These are phyloP conservation scores for Sakesphorus luctuosus DNA, from an alignment of 2,113 vertebrate genomes.

Conservation along the genomic window DNA sequence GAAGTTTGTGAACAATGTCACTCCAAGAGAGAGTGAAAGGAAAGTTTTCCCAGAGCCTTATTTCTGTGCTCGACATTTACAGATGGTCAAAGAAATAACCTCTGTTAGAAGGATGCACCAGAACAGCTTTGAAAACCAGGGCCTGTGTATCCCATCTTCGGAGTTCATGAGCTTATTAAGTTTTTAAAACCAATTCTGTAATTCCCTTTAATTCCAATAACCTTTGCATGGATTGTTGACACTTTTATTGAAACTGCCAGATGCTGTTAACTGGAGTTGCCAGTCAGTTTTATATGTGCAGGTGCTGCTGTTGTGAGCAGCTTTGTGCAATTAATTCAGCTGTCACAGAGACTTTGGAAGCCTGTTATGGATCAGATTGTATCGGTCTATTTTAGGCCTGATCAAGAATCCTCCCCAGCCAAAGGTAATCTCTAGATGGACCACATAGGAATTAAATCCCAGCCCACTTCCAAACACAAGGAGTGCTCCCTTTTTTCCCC, in stretches of 20 bases:
- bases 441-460: not conserved
- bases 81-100: constrained; percentile 25
- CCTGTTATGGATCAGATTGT: not conserved
- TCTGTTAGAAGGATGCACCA: constrained; percentile 8
- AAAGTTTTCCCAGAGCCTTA: not conserved
- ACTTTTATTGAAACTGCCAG: constrained; percentile 49
- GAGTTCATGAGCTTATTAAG: constrained; percentile 31
- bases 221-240: constrained; percentile 46
- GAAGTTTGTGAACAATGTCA: not conserved
- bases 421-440: not conserved
- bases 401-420: not conserved
- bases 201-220: constrained; percentile 60
- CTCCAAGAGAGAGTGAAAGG: not conserved
- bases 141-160: not conserved
- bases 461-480: not conserved
- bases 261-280: constrained; percentile 37
- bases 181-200: constrained; percentile 47
- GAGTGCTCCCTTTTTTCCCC: not conserved
- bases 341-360: constrained; percentile 21
- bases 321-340: constrained; percentile 49
- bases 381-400: not conserved
- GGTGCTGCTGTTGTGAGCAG: constrained; percentile 33
- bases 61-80: not conserved
- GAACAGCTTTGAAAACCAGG: not conserved
- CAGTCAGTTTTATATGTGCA: constrained; percentile 7